Percentiles rank a stretch among this genome's conserved stretches.
phyloP scores from a whole-genome alignment of 2,797 vertebrate genomes.

The Gouania willdenowi region DNA sequence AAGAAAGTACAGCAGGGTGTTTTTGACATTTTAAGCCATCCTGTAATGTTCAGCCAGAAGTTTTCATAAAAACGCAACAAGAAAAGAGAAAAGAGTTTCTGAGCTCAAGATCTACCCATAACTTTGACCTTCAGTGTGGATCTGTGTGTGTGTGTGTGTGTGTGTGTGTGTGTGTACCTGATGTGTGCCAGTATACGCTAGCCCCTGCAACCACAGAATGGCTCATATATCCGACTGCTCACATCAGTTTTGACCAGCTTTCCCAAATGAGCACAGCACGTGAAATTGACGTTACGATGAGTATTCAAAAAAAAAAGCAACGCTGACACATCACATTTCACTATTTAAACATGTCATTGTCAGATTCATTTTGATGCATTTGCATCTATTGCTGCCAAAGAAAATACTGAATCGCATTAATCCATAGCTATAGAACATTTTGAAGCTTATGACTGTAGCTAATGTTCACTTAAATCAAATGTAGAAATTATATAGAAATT shows the following conservation, averaged over 20 bases:
- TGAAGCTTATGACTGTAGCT: not conserved
- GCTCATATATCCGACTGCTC: constrained; percentile 48
- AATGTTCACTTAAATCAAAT: not conserved
- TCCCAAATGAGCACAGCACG: constrained; percentile 38
- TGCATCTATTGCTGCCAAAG: constrained; percentile 2
- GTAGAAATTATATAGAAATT: too few species aligned
- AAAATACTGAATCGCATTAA: not conserved
- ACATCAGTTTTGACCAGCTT: constrained; percentile 41
- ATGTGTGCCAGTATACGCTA: constrained; percentile 46
- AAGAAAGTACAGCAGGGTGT: constrained; percentile 25
- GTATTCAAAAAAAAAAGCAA: constrained; percentile 28
- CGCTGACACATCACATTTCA: constrained; percentile 21
- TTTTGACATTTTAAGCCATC: constrained; percentile 46
- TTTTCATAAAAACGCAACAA: constrained; percentile 22
- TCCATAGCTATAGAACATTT: not conserved
- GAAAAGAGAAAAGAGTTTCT: constrained; percentile 41
- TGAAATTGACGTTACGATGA: constrained; percentile 44
- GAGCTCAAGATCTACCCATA: constrained; percentile 57
- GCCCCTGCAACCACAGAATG: constrained; percentile 45
- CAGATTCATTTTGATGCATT: constrained; percentile 14
- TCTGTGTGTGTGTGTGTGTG: constrained; percentile 36
- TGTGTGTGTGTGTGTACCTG: constrained; percentile 34
- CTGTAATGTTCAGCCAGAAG: constrained; percentile 54
- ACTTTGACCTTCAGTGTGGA: constrained; percentile 51
- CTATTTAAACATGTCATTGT: constrained; percentile 20